phyloP scores from a whole-genome alignment of 2,888 invertebrate species.

The Horisme vitalbata region DNA sequence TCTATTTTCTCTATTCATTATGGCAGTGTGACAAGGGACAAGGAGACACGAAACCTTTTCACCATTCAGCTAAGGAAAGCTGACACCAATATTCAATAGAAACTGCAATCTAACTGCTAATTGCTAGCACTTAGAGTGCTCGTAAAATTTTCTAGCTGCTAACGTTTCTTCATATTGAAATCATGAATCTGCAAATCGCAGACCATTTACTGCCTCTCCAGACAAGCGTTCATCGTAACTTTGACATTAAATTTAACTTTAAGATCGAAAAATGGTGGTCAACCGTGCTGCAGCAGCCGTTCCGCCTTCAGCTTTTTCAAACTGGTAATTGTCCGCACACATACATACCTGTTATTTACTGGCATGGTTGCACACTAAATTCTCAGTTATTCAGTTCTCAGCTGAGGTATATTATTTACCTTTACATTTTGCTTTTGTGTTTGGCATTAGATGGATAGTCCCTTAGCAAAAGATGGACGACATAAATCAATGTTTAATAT shows the following conservation, averaged over 20 bases:
- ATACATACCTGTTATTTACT: no score
- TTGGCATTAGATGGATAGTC: not conserved
- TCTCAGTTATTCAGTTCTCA: no score
- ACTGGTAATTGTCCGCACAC: no score
- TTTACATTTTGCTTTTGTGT: no score
- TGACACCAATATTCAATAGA: conserved; percentile 22
- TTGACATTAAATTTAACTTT: no score
- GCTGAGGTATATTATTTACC: no score
- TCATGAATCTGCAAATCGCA: conserved; percentile 41
- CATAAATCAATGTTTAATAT: conserved; percentile 42
- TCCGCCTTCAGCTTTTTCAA: no score
- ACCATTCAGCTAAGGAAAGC: conserved; percentile 28
- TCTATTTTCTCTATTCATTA: conserved; percentile 18
- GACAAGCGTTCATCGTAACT: not conserved
- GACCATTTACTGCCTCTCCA: conserved; percentile 33
- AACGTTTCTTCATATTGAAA: conserved; percentile 35
- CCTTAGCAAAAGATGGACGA: not conserved
- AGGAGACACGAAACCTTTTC: conserved; percentile 19
- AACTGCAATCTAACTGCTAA: conserved; percentile 36
- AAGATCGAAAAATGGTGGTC: no score
- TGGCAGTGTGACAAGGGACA: conserved; percentile 10
- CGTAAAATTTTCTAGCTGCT: conserved; percentile 38
- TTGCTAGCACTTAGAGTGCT: conserved; percentile 38
- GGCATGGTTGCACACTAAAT: no score
- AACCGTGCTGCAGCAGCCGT: no score